Percentiles rank a stretch among this genome's conserved stretches.
Conservation (phyloP, 1,140 invertebrate species). For the Procambarus clarkii region DNA sequence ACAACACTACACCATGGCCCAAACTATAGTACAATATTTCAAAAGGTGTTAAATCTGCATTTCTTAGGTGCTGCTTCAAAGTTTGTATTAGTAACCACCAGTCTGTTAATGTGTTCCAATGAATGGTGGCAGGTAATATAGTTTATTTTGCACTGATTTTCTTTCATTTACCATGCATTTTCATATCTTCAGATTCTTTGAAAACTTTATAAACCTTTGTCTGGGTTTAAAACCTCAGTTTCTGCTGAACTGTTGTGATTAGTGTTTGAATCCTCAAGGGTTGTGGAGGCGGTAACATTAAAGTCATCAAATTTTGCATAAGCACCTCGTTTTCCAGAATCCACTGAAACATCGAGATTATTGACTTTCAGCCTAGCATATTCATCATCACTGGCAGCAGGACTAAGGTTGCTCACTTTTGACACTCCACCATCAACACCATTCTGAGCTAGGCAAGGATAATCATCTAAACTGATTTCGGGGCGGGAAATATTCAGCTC, state of each 20-base stretch:
- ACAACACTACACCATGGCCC: neutral
- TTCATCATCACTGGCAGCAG: constrained; percentile 56
- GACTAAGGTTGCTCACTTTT: constrained; percentile 44
- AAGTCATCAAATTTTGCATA: constrained; percentile 65
- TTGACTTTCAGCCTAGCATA: constrained; percentile 54
- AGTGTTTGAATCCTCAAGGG: constrained; percentile 38
- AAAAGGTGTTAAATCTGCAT: neutral
- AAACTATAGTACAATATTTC: neutral
- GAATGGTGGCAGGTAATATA: no score
- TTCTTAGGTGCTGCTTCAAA: no score
- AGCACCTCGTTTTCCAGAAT: constrained; percentile 56
- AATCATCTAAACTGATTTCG: constrained; percentile 27
- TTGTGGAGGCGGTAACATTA: constrained; percentile 35
- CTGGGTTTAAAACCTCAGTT: constrained; percentile 25
- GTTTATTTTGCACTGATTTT: no score
- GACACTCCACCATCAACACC: constrained; percentile 25
- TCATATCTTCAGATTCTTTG: neutral
- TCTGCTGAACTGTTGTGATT: constrained; percentile 35
- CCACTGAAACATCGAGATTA: constrained; percentile 47
- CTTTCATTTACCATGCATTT: no score
- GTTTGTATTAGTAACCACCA: no score
- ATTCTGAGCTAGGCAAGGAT: constrained; percentile 17
- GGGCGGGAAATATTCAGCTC: constrained; percentile 57
- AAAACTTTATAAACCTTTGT: constrained; percentile 24
- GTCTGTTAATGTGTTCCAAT: no score